Conservation (phyloP, 2,797 vertebrate species). For the Enteromius radiatus region DNA sequence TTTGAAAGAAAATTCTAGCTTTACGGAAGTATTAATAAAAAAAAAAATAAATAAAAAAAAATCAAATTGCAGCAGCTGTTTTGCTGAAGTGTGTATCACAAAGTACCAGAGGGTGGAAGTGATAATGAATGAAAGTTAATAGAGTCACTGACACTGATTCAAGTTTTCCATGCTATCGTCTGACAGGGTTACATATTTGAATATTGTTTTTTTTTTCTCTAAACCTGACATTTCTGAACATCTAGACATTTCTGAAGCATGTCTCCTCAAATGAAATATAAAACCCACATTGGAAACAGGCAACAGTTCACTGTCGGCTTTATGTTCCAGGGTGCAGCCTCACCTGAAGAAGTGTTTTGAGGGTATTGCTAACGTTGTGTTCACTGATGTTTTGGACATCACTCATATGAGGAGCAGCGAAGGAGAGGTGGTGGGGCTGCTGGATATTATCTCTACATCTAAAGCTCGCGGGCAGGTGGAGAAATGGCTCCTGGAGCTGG, state of each 20-base stretch:
- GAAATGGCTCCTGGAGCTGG: slow-evolving; percentile 88
- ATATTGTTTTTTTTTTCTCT: not conserved
- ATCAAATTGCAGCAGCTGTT: slow-evolving; percentile 36
- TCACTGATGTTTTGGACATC: slow-evolving; percentile 88
- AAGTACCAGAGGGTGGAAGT: slow-evolving; percentile 1
- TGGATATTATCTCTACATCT: slow-evolving; percentile 84
- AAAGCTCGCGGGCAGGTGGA: slow-evolving; percentile 90
- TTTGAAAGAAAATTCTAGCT: slow-evolving; percentile 30
- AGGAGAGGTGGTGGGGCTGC: slow-evolving; percentile 85
- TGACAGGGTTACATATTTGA: not conserved
- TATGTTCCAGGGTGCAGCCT: slow-evolving; percentile 79
- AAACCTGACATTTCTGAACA: not conserved
- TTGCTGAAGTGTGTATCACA: slow-evolving; percentile 1
- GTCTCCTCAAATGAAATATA: not conserved
- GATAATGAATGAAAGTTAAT: slow-evolving; percentile 20
- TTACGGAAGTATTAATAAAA: not conserved
- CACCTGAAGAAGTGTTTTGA: slow-evolving; percentile 88
- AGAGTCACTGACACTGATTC: slow-evolving; percentile 4
- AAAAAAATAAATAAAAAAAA: slow-evolving; percentile 26
- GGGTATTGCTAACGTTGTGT: slow-evolving; percentile 84
- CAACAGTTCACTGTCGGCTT: not conserved
- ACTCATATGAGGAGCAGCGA: slow-evolving; percentile 92
- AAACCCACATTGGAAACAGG: not conserved
- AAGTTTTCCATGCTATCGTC: not conserved
- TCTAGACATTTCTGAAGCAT: not conserved